A percentile compares a stretch with the other conserved stretches of the same genome.
These are phyloP conservation scores for Cremastinae sp. DNA, from an alignment of 2,888 invertebrate species.

Conservation along the genomic window DNA sequence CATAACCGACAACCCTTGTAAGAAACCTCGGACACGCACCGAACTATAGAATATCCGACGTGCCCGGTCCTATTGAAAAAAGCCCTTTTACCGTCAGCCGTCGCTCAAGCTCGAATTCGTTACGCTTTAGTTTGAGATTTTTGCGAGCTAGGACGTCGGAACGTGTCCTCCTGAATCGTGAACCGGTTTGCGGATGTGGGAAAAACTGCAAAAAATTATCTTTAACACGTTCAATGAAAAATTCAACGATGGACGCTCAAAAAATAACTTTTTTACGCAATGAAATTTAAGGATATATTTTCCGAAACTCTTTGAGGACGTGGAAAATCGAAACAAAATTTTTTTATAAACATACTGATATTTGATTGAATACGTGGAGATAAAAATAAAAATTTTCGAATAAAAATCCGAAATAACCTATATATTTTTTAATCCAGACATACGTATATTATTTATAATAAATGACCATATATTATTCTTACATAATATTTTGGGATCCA, in stretches of 20 bases:
- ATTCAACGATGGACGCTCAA: constrained; percentile 36
- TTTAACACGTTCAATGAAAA: constrained; percentile 1
- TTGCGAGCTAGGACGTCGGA: constrained; percentile 69
- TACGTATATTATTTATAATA: background rate
- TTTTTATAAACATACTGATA: too few species aligned
- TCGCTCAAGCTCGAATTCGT: constrained; percentile 69
- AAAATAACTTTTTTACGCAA: constrained; percentile 59
- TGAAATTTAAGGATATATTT: constrained; percentile 40
- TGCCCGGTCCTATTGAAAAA: constrained; percentile 17
- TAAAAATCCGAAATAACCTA: constrained; percentile 35
- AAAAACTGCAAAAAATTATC: constrained; percentile 50
- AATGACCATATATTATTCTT: too few species aligned
- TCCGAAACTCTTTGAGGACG: constrained; percentile 62
- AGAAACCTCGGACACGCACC: constrained; percentile 36
- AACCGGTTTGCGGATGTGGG: constrained; percentile 74
- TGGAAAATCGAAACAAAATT: constrained; percentile 42
- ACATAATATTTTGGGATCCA: too few species aligned
- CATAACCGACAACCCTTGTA: constrained; percentile 72
- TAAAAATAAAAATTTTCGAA: too few species aligned
- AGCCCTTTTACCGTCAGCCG: constrained; percentile 41
- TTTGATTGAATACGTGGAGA: too few species aligned
- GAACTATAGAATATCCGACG: constrained; percentile 6
- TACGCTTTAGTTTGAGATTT: constrained; percentile 72
- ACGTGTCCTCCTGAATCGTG: constrained; percentile 63
- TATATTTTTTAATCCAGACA: constrained; percentile 23